A percentile compares a stretch with the other conserved stretches of the same genome.
phyloP scores from a whole-genome alignment of 2,797 vertebrate species.

The Sandelia bainsii region DNA sequence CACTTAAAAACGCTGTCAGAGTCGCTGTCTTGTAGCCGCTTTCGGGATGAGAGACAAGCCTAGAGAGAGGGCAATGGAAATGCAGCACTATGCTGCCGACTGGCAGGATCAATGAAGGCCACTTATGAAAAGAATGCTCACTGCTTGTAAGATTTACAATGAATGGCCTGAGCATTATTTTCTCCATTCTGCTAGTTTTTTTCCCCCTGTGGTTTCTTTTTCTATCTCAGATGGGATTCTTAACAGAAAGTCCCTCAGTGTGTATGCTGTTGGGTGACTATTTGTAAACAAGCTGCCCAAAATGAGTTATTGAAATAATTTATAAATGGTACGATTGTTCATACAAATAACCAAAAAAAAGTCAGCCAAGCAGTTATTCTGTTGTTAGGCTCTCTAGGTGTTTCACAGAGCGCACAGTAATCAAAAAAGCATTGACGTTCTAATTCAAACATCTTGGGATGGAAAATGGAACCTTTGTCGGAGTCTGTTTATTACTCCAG shows the following conservation, averaged over 20 bases:
- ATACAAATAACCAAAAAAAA: conserved; percentile 2
- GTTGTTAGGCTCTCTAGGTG: conserved; percentile 39
- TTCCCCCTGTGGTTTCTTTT: conserved; percentile 28
- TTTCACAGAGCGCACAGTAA: conserved; percentile 18
- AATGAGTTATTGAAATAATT: conserved; percentile 57
- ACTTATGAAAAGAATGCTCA: conserved; percentile 65
- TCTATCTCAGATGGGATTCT: conserved; percentile 18
- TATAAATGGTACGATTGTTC: conserved; percentile 31
- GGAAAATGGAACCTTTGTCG: conserved; percentile 55
- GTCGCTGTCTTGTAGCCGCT: conserved; percentile 65
- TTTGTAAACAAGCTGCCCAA: conserved; percentile 46
- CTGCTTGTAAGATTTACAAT: conserved; percentile 56
- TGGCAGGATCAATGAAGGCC: conserved; percentile 66
- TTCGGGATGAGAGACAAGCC: conserved; percentile 44
- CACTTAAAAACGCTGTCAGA: conserved; percentile 71
- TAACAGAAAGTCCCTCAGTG: conserved; percentile 34
- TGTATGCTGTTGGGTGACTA: conserved; percentile 33
- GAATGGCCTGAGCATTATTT: conserved; percentile 37
- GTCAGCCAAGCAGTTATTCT: conserved; percentile 11
- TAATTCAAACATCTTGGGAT: conserved; percentile 38
- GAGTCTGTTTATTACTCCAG: conserved; percentile 44
- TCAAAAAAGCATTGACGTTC: conserved; percentile 31
- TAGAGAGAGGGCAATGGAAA: conserved; percentile 40
- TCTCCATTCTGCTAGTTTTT: conserved; percentile 25
- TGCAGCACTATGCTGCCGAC: conserved; percentile 55